These are phyloP conservation scores for Neomorphus geoffroyi DNA, from an alignment of 2,797 vertebrate species.

Conservation along the genomic window DNA sequence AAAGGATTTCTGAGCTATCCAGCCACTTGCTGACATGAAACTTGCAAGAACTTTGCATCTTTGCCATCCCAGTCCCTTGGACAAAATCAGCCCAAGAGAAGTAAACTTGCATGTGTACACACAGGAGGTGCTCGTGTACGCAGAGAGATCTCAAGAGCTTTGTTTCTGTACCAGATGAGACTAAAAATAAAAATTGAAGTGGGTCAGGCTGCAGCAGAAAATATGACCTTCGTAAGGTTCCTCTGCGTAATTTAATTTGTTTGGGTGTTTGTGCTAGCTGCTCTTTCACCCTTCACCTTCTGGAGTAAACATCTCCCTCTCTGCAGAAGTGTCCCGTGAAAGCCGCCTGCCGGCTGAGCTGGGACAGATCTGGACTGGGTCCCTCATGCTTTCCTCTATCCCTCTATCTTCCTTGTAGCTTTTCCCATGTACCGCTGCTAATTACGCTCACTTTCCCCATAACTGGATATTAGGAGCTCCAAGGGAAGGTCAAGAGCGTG, in stretches of 20 bases:
- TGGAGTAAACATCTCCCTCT: not conserved
- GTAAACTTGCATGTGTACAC: fast-evolving
- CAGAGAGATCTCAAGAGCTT: not conserved
- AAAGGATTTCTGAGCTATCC: not conserved
- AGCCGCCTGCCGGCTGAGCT: fast-evolving
- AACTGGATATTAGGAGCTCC: not conserved
- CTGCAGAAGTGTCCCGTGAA: not conserved
- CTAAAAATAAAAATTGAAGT: not conserved
- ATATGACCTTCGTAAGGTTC: not conserved
- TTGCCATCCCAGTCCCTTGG: not conserved
- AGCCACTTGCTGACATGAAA: not conserved
- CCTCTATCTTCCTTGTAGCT: not conserved
- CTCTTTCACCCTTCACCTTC: not conserved
- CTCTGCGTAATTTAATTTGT: not conserved
- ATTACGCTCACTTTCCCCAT: fast-evolving
- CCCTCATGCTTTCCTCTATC: not conserved
- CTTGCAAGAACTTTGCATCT: not conserved
- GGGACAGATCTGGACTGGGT: not conserved
- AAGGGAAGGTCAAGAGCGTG: not conserved
- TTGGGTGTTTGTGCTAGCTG: not conserved
- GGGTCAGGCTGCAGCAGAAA: not conserved
- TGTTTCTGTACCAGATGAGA: not conserved
- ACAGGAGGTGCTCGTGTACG: not conserved
- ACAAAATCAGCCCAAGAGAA: not conserved
- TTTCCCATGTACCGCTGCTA: fast-evolving